Base-by-base conservation (phyloP, 1,140 invertebrate species). In the Helicoverpa zea region DNA sequence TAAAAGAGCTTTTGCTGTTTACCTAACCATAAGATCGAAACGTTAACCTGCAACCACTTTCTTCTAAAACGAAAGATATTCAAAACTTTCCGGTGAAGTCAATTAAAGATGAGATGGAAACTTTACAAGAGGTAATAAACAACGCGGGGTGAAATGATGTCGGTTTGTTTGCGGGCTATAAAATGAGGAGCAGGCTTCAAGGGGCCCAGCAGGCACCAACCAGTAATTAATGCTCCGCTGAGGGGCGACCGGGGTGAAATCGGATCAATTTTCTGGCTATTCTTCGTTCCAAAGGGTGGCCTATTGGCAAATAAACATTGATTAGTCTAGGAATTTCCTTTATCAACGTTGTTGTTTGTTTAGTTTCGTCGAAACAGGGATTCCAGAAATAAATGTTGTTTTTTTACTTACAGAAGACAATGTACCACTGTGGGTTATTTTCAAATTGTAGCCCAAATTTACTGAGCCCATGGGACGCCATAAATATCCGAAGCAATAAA, bases 211-310 rank as follows among this genome's bases (percentile, higher is more conserved):
- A 86, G 85, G 87, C 87, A 90, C 87, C 86, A 87, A 80, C 82
- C 80, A 87, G 90, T 93, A 94, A 94, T 94, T 94, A 94, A 94
- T 94, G 92, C 89, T 88, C 86, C 81, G 84, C 81, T 76, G 76
- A 79, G 83, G 78, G 86, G 79, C 90, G 89, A 85, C 89, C 87
- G 87, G 90, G 93, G 91, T 91, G 89, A 91, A 94, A 94, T 93
- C 91, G 87, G 91, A 91, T 93, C 91, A 94, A 93, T 94, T 93
- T 90, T 86, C 88, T 73, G 85, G 85, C 89, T 84, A 91, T 92
- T 92, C 89, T 84, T 86, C 81, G 81, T 82, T 90, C 89, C 88
- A 89, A 86, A 90, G 83, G 84, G 83, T 64, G 59, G 30, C 82
- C 70, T 85, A 77, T 66, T 84, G 81, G 81, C 86, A 84, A 87